Base-by-base conservation (phyloP, 2,113 vertebrate genomes). In the Solenodon paradoxus region DNA sequence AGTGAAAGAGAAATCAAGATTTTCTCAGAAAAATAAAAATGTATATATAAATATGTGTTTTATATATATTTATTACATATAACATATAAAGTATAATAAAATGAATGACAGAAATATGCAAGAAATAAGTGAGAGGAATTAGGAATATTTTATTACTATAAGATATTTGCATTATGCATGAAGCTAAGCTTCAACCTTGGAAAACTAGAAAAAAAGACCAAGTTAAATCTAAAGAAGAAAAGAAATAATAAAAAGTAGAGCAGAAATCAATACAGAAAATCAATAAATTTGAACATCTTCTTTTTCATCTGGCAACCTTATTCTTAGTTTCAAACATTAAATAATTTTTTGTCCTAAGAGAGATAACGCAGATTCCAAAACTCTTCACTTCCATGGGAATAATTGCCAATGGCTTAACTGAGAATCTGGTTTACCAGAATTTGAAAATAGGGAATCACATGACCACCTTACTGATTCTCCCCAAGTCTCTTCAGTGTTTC, bases 311-410 rank as follows among this genome's bases (percentile, higher is more conserved):
- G n/a, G n/a, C n/a, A n/a, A n/a, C n/a, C n/a, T n/a, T n/a, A n/a
- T 69, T 95, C 45, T 86, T 74, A 47, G 38, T 71, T 91, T 81
- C 72, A 42, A 82, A 92, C 42, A 55, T 87, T 82, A 86, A 93
- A 75, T 84, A 45, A 71, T 85, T 93, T 10, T 88, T 40, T 79
- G n/a, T 26, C 38, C 57, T 87, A 17, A 82, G 28, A 92, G n/a
- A 78, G 38, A 8, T 59, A 90, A 78, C 35, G 13, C 24, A 81
- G 26, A 85, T 49, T 82, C 47, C 26, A 87, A 90, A 97, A 47
- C 22, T 57, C 22, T 71, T 89, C 17, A 26, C 47, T 82, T 79
- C 17, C 17, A 11, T 40, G 64, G 24, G 59, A 59, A 55, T 69
- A 35, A 82, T 66, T 87, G 94, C 69, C 53, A 78, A 0, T 59